Conservation (phyloP, 2,888 invertebrate species). For the Agrenia bidenticulata region DNA sequence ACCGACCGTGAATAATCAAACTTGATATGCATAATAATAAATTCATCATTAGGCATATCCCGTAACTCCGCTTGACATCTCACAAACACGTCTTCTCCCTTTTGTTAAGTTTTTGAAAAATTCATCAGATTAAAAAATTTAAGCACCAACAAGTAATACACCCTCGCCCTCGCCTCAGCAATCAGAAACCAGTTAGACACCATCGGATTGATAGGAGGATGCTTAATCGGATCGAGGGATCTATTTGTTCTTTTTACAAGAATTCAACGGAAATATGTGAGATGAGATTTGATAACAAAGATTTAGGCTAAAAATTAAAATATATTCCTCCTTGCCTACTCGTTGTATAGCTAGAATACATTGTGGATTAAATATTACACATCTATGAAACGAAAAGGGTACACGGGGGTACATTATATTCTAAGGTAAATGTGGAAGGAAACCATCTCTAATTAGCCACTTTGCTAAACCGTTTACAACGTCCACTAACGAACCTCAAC, state of each 20-base stretch:
- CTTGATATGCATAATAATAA: slow-evolving; percentile 28
- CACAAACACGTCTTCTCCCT: neutral
- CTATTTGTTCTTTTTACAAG: slow-evolving; percentile 12
- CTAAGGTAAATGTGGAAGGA: slow-evolving; percentile 11
- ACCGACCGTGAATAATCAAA: slow-evolving; percentile 21
- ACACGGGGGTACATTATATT: too few species aligned
- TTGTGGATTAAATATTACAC: too few species aligned
- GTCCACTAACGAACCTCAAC: slow-evolving; percentile 11
- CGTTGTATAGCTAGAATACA: too few species aligned
- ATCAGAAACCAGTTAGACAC: slow-evolving; percentile 11
- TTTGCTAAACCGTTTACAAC: slow-evolving; percentile 9
- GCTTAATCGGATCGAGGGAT: neutral
- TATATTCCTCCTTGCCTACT: too few species aligned
- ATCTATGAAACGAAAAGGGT: too few species aligned
- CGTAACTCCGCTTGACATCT: slow-evolving; percentile 25
- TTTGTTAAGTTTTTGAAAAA: neutral
- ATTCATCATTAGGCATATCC: slow-evolving; percentile 30
- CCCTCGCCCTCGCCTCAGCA: slow-evolving; percentile 15
- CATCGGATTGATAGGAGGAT: slow-evolving; percentile 8
- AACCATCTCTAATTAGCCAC: slow-evolving; percentile 14
- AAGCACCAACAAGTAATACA: neutral
- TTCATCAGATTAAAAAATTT: neutral
- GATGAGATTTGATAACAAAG: too few species aligned
- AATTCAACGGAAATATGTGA: too few species aligned
- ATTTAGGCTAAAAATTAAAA: too few species aligned